Evolutionary conservation across 2,888 invertebrate species (phyloP).

Genomic region (Hyalella azteca): DNA sequence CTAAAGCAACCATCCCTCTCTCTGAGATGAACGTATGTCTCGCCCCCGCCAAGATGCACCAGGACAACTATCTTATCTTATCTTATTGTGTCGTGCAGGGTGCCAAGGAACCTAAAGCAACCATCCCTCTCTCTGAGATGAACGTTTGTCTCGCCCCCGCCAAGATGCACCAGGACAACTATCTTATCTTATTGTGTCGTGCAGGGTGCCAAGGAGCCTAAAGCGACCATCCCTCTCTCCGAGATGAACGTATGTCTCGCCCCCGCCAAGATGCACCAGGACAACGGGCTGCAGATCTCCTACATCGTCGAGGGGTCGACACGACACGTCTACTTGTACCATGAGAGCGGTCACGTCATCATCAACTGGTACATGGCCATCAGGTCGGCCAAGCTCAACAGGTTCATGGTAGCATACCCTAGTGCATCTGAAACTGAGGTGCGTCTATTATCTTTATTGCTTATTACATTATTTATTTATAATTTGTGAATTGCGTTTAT

Average conservation of each 20-base stretch:
- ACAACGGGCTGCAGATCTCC: constrained; percentile 82
- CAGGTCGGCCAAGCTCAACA: constrained; percentile 81
- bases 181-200: not conserved
- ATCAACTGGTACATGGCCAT: constrained; percentile 86
- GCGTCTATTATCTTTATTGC: no score
- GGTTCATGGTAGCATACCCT: constrained; percentile 83
- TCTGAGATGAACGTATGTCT: constrained; percentile 85
- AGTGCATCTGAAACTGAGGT: constrained; percentile 74
- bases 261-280: constrained; percentile 78
- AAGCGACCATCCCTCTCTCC: constrained; percentile 72
- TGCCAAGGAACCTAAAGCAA: constrained; percentile 50
- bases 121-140: constrained; percentile 78
- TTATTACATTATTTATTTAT: no score
- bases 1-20: constrained; percentile 69
- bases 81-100: constrained; percentile 67
- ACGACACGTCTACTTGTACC: constrained; percentile 84
- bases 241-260: constrained; percentile 85
- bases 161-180: constrained; percentile 78
- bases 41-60: constrained; percentile 80
- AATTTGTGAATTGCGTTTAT: no score
- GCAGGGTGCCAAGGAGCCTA: constrained; percentile 53
- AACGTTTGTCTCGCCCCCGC: constrained; percentile 84
- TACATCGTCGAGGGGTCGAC: constrained; percentile 85
- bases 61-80: constrained; percentile 81
- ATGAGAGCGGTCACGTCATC: constrained; percentile 83